A percentile compares a stretch with the other conserved stretches of the same genome.
phyloP scores from a whole-genome alignment of 2,113 vertebrate species.

The Oostethus manadensis region DNA sequence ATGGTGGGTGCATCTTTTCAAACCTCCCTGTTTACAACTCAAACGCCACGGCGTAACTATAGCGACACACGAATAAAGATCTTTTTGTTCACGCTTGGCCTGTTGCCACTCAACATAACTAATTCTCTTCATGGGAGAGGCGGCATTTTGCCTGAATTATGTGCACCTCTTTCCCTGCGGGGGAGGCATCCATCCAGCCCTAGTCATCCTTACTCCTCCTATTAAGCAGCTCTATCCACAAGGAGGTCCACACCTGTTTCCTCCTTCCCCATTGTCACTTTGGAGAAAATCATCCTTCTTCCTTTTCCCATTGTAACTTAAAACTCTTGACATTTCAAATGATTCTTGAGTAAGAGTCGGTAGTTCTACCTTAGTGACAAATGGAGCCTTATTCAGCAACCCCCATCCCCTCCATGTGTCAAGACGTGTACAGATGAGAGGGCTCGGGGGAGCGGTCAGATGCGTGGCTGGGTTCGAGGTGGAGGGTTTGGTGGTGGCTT shows the following conservation, averaged over 20 bases:
- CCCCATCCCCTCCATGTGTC: conserved; percentile 27
- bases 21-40: conserved; percentile 45
- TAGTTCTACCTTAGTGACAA: conserved; percentile 50
- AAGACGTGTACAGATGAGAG: conserved; percentile 47
- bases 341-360: conserved; percentile 45
- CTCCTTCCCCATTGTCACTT: conserved; percentile 22
- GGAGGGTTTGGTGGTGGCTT: not conserved
- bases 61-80: conserved; percentile 11
- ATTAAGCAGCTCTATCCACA: conserved; percentile 56
- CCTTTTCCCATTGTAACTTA: conserved; percentile 53
- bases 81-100: conserved; percentile 53
- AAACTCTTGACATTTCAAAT: conserved; percentile 66
- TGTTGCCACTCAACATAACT: conserved; percentile 47
- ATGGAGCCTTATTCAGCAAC: conserved; percentile 37
- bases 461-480: conserved; percentile 21
- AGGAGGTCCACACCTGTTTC: conserved; percentile 66
- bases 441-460: conserved; percentile 26
- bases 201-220: conserved; percentile 59
- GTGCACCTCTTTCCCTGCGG: conserved; percentile 54
- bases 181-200: conserved; percentile 61
- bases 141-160: conserved; percentile 60
- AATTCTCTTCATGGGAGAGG: conserved; percentile 38
- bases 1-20: conserved; percentile 54
- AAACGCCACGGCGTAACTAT: conserved; percentile 20
- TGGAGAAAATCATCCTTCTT: conserved; percentile 51